A percentile compares a stretch with the other conserved stretches of the same genome.
Evolutionary conservation across 2,113 vertebrate species (phyloP).

Genomic region (Lonchura striata): DNA sequence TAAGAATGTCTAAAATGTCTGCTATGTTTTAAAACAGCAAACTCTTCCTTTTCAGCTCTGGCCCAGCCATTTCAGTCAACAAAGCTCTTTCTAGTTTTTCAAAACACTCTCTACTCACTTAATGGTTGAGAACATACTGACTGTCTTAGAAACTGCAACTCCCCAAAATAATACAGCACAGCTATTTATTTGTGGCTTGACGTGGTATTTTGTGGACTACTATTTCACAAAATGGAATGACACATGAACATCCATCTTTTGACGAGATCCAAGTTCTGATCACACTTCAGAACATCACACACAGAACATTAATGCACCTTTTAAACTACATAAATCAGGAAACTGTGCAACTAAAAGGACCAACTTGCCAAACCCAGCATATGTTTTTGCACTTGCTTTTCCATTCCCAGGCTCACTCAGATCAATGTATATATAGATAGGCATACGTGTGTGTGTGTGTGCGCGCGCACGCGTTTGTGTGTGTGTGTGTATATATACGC

Average conservation of each 20-base stretch:
- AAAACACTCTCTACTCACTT: conserved; percentile 8
- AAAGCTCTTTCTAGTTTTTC: background rate
- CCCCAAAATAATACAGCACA: background rate
- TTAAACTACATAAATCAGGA: background rate
- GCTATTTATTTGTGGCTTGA: background rate
- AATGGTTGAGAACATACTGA: background rate
- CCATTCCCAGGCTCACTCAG: background rate
- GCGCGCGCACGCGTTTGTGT: background rate
- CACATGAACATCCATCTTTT: background rate
- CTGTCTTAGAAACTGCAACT: background rate
- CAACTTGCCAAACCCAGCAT: conserved; percentile 23
- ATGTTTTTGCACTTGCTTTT: conserved; percentile 21
- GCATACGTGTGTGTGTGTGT: background rate
- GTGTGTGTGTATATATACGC: background rate
- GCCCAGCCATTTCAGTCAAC: background rate
- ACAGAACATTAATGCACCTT: conserved; percentile 2
- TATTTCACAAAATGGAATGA: background rate
- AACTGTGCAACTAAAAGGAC: conserved; percentile 7
- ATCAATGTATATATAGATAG: conserved; percentile 4
- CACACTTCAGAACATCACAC: background rate
- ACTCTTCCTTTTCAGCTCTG: conserved; percentile 20
- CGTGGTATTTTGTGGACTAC: background rate
- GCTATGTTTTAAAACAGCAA: conserved; percentile 55
- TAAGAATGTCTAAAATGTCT: conserved; percentile 59
- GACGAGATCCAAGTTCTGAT: background rate